phyloP scores from a whole-genome alignment of 2,888 invertebrate genomes.

The Xestoiulus laeticollis region DNA sequence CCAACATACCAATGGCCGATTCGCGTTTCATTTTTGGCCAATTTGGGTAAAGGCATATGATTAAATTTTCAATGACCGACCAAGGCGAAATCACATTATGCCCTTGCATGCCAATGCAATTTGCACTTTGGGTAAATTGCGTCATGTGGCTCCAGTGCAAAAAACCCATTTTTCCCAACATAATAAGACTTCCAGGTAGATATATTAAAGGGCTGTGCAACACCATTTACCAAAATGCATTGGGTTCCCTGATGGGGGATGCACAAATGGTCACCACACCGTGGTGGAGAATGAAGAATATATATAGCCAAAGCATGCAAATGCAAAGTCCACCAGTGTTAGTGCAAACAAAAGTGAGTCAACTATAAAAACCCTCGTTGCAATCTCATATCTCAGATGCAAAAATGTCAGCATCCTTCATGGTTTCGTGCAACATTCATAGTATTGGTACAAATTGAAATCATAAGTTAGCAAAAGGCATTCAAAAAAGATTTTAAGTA shows the following conservation, averaged over 20 bases:
- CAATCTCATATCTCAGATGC: no score
- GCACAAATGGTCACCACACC: background rate
- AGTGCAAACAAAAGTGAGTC: background rate
- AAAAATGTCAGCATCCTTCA: no score
- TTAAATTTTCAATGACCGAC: constrained; percentile 13
- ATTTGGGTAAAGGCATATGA: background rate
- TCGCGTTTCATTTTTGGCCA: background rate
- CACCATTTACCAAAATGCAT: background rate
- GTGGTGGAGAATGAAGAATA: background rate
- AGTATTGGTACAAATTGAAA: no score
- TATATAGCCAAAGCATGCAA: background rate
- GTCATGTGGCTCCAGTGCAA: background rate
- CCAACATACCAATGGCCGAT: background rate
- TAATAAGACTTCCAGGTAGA: background rate
- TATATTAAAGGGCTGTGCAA: background rate
- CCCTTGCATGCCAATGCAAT: background rate
- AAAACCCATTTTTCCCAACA: background rate
- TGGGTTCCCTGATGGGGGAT: no score
- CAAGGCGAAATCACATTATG: background rate
- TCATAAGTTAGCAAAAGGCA: no score
- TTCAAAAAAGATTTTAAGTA: no score
- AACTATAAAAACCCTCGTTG: no score
- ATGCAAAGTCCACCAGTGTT: background rate
- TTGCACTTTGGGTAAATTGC: no score
- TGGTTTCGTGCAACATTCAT: no score